Evolutionary conservation across 1,140 invertebrate species (phyloP).

Genomic region (Pseudomyrmex flavicornis): DNA sequence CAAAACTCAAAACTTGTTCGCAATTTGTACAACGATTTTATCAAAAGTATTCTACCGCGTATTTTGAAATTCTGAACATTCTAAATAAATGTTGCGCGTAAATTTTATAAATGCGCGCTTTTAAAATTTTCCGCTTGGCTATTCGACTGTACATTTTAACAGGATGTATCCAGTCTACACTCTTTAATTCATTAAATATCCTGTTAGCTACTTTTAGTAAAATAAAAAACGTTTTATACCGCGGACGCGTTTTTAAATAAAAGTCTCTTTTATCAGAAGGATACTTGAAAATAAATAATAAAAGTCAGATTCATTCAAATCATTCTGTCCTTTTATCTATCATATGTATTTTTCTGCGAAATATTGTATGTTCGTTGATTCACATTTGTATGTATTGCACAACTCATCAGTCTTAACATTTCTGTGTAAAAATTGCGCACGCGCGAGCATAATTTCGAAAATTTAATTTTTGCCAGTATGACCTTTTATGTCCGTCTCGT

Average conservation of each 20-base stretch:
- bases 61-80: slow-evolving; percentile 12
- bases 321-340: background rate
- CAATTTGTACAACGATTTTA: background rate
- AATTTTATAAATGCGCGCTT: slow-evolving; percentile 7
- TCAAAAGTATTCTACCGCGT: background rate
- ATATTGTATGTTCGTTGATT: background rate
- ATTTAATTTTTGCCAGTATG: slow-evolving; percentile 27
- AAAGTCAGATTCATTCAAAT: slow-evolving; percentile 2
- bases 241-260: background rate
- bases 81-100: background rate
- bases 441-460: background rate
- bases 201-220: background rate
- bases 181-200: slow-evolving; percentile 3
- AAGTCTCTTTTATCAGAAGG: background rate
- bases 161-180: too few relatives aligned
- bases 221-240: background rate
- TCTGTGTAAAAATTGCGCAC: background rate
- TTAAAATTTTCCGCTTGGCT: background rate
- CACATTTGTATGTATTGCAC: background rate
- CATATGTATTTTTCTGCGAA: background rate
- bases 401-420: background rate
- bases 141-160: background rate
- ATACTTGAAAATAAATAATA: background rate
- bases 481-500: background rate
- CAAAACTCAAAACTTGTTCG: background rate